phyloP scores from a whole-genome alignment of 2,888 invertebrate genomes.

The Neelides folsomi region DNA sequence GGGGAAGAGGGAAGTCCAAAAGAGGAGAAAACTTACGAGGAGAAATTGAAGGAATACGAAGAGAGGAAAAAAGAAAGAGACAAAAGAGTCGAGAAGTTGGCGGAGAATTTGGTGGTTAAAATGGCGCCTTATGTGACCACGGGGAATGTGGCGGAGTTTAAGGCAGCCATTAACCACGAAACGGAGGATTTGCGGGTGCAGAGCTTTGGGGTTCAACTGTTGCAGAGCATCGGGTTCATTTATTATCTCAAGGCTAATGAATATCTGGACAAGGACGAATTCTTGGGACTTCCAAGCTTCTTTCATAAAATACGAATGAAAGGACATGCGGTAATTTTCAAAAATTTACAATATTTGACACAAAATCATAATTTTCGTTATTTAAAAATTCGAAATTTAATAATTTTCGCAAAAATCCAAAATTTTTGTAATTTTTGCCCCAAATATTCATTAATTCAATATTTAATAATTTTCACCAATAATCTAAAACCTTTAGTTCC shows the following conservation, averaged over 20 bases:
- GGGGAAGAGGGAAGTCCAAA: constrained; percentile 11
- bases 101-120: constrained; percentile 27
- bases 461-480: no score
- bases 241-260: constrained; percentile 30
- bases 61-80: constrained; percentile 28
- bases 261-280: constrained; percentile 30
- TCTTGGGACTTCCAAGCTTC: constrained; percentile 29
- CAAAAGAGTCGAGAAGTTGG: constrained; percentile 22
- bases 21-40: constrained; percentile 24
- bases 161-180: constrained; percentile 22
- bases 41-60: constrained; percentile 27
- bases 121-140: constrained; percentile 17
- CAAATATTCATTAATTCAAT: no score
- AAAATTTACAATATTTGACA: constrained; percentile 23
- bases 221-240: constrained; percentile 31
- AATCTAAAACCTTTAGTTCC: no score
- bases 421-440: no score
- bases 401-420: no score
- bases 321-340: constrained; percentile 30
- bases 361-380: no score
- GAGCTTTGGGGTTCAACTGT: constrained; percentile 31
- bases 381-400: no score
- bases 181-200: constrained; percentile 32
- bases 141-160: constrained; percentile 17
- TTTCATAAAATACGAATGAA: constrained; percentile 31